These are phyloP conservation scores for Aplochiton taeniatus DNA, from an alignment of 2,797 vertebrate species.

Conservation along the genomic window DNA sequence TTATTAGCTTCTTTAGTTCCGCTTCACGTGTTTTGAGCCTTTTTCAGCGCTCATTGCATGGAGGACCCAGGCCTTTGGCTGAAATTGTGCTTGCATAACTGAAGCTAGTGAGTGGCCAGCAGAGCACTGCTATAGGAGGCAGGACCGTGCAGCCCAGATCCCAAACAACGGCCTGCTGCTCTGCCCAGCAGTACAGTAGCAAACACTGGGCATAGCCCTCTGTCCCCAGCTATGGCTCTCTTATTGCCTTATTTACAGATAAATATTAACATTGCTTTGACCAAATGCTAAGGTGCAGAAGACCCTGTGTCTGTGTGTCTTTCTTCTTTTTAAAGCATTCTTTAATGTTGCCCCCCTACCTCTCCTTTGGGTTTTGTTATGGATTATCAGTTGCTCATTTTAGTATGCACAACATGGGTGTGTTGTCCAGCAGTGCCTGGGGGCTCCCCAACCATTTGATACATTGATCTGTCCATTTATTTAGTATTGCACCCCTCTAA, in stretches of 20 bases:
- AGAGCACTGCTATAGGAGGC: background rate
- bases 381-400: background rate
- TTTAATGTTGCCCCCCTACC: background rate
- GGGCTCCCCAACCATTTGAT: background rate
- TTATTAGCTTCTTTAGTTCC: conserved; percentile 10
- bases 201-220: no score
- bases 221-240: no score
- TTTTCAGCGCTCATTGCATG: conserved; percentile 2
- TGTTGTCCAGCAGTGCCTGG: background rate
- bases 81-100: conserved; percentile 21
- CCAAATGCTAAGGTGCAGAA: no score
- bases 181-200: no score
- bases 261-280: no score
- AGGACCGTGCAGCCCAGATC: conserved; percentile 11
- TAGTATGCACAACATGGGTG: background rate
- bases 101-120: conserved; percentile 16
- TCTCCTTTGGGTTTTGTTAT: background rate
- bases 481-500: conserved; percentile 16
- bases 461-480: background rate
- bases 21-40: background rate
- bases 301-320: no score
- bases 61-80: conserved; percentile 14
- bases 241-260: no score
- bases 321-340: background rate
- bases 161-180: background rate